These are phyloP conservation scores for Puntigrus tetrazona DNA, from an alignment of 2,113 vertebrate species.

Conservation along the genomic window DNA sequence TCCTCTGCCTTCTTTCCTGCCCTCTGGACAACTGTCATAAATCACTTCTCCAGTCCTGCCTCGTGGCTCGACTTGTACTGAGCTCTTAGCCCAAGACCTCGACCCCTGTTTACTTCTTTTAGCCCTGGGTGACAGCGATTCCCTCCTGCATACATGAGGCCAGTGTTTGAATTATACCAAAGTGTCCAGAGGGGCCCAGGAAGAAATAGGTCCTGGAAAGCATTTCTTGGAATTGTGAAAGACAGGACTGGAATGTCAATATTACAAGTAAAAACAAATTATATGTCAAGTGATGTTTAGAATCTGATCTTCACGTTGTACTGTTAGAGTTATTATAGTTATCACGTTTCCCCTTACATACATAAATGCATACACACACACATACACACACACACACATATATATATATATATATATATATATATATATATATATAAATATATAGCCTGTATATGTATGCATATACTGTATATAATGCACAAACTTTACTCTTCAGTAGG, in stretches of 20 bases:
- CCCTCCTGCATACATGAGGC: not conserved
- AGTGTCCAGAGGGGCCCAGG: not conserved
- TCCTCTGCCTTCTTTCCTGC: slow-evolving; percentile 33
- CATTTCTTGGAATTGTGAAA: not conserved
- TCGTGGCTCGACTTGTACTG: not conserved
- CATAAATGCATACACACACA: too few relatives aligned
- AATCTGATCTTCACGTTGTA: not conserved
- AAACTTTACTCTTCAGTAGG: too few relatives aligned
- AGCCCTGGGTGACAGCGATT: slow-evolving; percentile 36
- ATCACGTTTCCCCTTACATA: too few relatives aligned
- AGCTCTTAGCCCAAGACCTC: slow-evolving; percentile 30
- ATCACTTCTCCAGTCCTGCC: slow-evolving; percentile 9
- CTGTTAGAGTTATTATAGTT: not conserved
- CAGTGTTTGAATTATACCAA: not conserved
- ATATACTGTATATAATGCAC: too few relatives aligned
- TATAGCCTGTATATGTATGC: too few relatives aligned
- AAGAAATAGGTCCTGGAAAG: not conserved
- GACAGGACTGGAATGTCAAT: not conserved
- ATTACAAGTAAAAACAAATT: not conserved
- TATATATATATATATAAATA: too few relatives aligned
- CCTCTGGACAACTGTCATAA: slow-evolving; percentile 19
- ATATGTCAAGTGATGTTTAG: not conserved
- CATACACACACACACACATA: too few relatives aligned
- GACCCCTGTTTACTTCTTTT: slow-evolving; percentile 35
- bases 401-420: too few relatives aligned